phyloP scores from a whole-genome alignment of 2,113 vertebrate species.

The Axis porcinus region DNA sequence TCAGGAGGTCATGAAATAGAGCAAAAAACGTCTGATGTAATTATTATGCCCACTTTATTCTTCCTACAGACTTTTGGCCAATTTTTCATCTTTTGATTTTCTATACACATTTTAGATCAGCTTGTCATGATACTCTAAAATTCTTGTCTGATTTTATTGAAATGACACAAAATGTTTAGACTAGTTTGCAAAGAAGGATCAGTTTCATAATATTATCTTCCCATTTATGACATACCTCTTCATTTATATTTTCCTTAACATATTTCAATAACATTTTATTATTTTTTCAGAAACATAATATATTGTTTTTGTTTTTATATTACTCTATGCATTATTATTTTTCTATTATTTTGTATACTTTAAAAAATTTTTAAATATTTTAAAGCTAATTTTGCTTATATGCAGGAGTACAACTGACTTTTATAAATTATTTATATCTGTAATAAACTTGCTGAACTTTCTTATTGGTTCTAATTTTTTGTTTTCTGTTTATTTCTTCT shows the following conservation, averaged over 20 bases:
- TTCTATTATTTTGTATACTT: not conserved
- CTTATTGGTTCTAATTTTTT: not conserved
- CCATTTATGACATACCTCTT: not conserved
- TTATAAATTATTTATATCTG: not conserved
- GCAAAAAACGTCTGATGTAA: not conserved
- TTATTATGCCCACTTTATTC: not conserved
- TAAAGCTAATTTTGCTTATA: not conserved
- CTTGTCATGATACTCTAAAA: not conserved
- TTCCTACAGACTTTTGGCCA: not conserved
- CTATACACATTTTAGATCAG: not conserved
- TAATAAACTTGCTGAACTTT: not conserved
- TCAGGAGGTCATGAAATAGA: not conserved
- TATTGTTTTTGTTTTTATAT: not conserved
- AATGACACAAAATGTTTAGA: not conserved
- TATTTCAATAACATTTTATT: slow-evolving; percentile 12
- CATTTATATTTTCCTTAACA: slow-evolving; percentile 13
- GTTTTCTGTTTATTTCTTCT: not conserved
- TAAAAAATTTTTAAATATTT: not conserved
- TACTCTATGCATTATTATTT: not conserved
- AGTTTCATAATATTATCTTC: not conserved
- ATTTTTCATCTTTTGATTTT: slow-evolving; percentile 1
- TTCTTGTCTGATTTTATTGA: not conserved
- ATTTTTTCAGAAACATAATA: not conserved
- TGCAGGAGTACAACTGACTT: not conserved
- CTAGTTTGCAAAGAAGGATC: not conserved